phyloP scores from a whole-genome alignment of 2,113 vertebrate species.

The Fulmarus glacialis region DNA sequence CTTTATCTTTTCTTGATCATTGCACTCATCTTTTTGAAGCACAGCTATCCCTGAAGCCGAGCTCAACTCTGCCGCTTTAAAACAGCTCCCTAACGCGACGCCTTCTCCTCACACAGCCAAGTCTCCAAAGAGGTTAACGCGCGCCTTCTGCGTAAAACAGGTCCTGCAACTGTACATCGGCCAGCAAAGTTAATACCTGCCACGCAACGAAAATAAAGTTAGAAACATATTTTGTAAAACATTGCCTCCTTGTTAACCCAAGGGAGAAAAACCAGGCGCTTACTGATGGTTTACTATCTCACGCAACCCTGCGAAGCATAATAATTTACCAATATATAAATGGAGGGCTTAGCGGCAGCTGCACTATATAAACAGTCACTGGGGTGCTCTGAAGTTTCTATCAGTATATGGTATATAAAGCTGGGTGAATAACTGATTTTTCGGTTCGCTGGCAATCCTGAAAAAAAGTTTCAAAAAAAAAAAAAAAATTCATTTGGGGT shows the following conservation, averaged over 20 bases:
- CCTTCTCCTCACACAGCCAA: not conserved
- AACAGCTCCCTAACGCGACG: rapidly evolving
- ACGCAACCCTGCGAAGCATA: not conserved
- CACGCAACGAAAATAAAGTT: rapidly evolving
- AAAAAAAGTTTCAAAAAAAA: not conserved
- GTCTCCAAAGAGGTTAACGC: not conserved
- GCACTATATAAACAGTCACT: not conserved
- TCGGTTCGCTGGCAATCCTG: constrained; percentile 13
- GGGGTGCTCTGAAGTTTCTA: not conserved
- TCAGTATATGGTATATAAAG: not conserved
- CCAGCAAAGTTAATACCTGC: not conserved
- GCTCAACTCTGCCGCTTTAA: not conserved
- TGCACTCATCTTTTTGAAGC: not conserved
- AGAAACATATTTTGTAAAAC: not conserved
- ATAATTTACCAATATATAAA: not conserved
- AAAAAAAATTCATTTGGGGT: not conserved
- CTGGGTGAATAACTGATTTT: constrained; percentile 53
- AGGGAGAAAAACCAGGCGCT: not conserved
- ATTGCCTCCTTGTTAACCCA: not conserved
- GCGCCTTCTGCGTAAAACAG: not conserved
- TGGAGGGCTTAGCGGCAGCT: constrained; percentile 35
- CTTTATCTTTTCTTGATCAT: not conserved
- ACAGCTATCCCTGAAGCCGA: not conserved
- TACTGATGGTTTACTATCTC: not conserved
- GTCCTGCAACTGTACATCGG: not conserved